Percentiles rank a stretch among this genome's conserved stretches.
These are phyloP conservation scores for Epiblema foenella DNA, from an alignment of 2,888 invertebrate genomes.

Conservation along the genomic window DNA sequence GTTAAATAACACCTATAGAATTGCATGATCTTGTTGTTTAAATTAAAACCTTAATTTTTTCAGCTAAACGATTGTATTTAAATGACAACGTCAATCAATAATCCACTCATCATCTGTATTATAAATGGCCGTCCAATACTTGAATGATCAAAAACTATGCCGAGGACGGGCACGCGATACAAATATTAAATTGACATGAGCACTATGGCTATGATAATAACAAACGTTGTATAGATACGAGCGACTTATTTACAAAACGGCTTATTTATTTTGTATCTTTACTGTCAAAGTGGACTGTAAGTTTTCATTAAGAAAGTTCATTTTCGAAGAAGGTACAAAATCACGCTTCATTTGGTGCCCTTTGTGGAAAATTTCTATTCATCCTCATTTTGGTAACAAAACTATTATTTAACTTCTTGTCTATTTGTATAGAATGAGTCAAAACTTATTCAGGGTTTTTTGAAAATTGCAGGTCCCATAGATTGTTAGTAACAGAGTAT, in stretches of 20 bases:
- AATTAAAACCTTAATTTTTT: neutral
- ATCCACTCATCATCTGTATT: slow-evolving; percentile 58
- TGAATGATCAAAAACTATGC: slow-evolving; percentile 59
- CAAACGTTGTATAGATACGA: slow-evolving; percentile 15
- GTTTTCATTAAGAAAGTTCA: neutral
- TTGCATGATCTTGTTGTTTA: too few relatives aligned
- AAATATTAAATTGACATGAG: slow-evolving; percentile 67
- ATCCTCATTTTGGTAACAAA: neutral
- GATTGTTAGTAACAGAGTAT: too few relatives aligned
- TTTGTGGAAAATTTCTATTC: slow-evolving; percentile 4
- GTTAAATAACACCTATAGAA: neutral
- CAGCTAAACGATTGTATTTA: slow-evolving; percentile 7
- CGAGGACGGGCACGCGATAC: slow-evolving; percentile 74
- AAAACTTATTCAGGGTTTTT: neutral
- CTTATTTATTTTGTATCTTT: neutral
- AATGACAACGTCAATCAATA: slow-evolving; percentile 60
- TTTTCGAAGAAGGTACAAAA: neutral
- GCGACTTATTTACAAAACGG: neutral
- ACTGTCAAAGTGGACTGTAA: neutral
- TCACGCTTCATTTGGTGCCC: neutral
- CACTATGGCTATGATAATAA: slow-evolving; percentile 54
- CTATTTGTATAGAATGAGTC: neutral
- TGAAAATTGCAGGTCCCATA: neutral
- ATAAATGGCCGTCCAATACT: slow-evolving; percentile 58
- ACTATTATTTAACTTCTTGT: neutral